phyloP scores from a whole-genome alignment of 2,888 invertebrate genomes.

The Neria commutata region DNA sequence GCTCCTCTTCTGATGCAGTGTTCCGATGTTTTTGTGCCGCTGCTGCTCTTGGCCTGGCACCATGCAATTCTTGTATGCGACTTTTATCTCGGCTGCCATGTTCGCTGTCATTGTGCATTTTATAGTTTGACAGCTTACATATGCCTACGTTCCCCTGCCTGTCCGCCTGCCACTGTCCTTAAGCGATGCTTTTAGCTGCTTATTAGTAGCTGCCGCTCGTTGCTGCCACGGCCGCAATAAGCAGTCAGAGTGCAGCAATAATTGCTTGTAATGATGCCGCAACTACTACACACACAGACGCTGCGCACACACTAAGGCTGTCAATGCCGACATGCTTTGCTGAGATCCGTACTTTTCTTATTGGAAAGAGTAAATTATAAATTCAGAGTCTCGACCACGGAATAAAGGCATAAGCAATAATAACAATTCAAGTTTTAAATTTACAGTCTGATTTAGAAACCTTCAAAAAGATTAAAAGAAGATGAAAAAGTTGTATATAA shows the following conservation, averaged over 20 bases:
- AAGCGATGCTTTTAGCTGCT: slow-evolving; percentile 44
- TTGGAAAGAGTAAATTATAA: too few species aligned
- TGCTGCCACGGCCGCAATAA: slow-evolving; percentile 14
- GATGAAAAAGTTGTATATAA: too few species aligned
- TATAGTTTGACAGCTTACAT: slow-evolving; percentile 59
- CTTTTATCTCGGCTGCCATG: slow-evolving; percentile 39
- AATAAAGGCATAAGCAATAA: too few species aligned
- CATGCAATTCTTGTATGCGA: slow-evolving; percentile 5
- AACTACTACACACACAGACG: background rate
- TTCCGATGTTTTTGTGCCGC: background rate
- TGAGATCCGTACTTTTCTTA: too few species aligned
- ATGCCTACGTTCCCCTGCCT: slow-evolving; percentile 26
- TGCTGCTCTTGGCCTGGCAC: background rate
- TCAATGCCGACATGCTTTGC: too few species aligned
- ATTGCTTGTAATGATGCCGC: background rate
- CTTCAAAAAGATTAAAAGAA: too few species aligned
- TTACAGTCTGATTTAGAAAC: too few species aligned
- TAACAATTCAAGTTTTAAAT: too few species aligned
- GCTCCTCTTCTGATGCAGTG: background rate
- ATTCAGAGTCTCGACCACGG: too few species aligned
- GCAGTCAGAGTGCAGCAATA: slow-evolving; percentile 17
- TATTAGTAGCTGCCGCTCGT: slow-evolving; percentile 41
- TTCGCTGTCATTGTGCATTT: slow-evolving; percentile 60
- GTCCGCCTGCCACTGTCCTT: slow-evolving; percentile 24
- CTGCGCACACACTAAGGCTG: too few species aligned